phyloP scores from a whole-genome alignment of 37 sponge, comb jelly and placozoan species.

The Sycon ciliatum region DNA sequence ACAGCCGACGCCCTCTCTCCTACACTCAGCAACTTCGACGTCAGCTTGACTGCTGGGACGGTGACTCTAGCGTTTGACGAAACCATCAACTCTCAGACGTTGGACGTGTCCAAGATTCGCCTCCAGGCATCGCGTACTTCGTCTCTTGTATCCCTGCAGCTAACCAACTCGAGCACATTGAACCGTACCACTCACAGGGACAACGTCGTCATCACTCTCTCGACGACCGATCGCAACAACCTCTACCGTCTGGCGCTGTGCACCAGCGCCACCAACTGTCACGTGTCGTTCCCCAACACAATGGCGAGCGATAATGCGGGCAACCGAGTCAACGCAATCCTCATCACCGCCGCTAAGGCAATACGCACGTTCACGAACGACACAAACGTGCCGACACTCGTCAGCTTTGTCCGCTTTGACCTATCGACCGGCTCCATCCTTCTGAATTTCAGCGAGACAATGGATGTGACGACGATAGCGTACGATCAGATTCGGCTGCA shows the following conservation, averaged over 20 bases:
- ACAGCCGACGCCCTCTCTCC: not conserved
- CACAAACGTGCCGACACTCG: not conserved
- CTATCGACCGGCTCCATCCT: not conserved
- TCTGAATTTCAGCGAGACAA: slow-evolving; percentile 44
- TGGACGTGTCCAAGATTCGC: slow-evolving; percentile 11
- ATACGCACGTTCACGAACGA: not conserved
- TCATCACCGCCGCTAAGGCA: not conserved
- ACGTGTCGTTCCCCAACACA: slow-evolving; percentile 51
- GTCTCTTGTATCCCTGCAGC: not conserved
- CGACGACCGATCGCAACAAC: not conserved
- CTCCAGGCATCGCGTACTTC: not conserved
- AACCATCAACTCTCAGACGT: not conserved
- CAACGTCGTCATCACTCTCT: no score
- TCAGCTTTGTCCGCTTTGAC: not conserved
- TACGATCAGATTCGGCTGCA: no score
- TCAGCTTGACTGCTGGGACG: slow-evolving; percentile 12
- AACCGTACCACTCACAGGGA: no score
- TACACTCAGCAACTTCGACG: not conserved
- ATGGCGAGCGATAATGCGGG: slow-evolving; percentile 22
- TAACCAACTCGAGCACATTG: no score
- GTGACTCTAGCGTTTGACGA: slow-evolving; percentile 27
- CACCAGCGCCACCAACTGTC: slow-evolving; percentile 45
- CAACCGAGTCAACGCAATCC: not conserved
- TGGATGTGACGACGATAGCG: slow-evolving; percentile 49
- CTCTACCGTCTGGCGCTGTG: slow-evolving; percentile 34